phyloP scores from a whole-genome alignment of 2,888 invertebrate genomes.

The Macropis europaea region DNA sequence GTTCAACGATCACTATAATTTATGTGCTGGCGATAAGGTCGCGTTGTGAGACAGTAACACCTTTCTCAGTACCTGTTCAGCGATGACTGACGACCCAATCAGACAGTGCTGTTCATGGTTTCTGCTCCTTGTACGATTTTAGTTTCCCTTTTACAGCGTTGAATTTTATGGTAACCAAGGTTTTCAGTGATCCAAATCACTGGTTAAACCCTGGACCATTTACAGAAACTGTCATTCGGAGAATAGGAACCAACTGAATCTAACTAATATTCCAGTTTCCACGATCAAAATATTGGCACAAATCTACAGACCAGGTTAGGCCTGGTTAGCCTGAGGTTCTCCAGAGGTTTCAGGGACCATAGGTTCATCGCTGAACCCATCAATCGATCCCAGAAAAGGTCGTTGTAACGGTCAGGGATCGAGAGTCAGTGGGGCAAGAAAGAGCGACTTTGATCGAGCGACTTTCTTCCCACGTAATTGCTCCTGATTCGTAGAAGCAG shows the following conservation, averaged over 20 bases:
- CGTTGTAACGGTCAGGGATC: constrained; percentile 27
- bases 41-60: background rate
- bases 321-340: too few species aligned
- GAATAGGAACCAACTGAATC: too few species aligned
- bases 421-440: constrained; percentile 18
- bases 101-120: too few species aligned
- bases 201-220: background rate
- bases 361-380: background rate
- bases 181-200: too few species aligned
- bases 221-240: too few species aligned
- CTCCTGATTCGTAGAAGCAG: constrained; percentile 26
- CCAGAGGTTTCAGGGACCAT: background rate
- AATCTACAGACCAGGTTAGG: too few species aligned
- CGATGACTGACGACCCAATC: too few species aligned
- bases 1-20: background rate
- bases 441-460: constrained; percentile 57
- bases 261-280: too few species aligned
- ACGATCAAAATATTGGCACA: too few species aligned
- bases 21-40: background rate
- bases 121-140: too few species aligned
- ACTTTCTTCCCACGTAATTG: constrained; percentile 60
- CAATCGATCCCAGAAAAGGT: background rate
- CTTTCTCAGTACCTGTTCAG: background rate
- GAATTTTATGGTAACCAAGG: too few species aligned
- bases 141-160: too few species aligned